Conservation (phyloP, 2,113 vertebrate genomes). For the Hylia prasina region DNA sequence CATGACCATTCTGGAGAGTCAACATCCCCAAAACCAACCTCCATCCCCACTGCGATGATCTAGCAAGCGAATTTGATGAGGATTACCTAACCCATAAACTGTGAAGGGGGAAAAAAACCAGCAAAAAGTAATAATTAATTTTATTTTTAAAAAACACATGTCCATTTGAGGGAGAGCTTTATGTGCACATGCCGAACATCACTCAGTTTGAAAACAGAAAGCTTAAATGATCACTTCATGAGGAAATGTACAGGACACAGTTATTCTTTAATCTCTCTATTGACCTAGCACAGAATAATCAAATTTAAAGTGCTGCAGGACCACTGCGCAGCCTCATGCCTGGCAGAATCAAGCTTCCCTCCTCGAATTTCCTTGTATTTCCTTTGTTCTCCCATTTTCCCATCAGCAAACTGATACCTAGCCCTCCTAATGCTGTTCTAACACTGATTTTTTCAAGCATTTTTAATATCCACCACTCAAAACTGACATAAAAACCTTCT, state of each 20-base stretch:
- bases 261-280: not conserved
- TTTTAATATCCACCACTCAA: not conserved
- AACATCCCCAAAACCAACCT: not conserved
- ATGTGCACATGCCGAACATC: not conserved
- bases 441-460: not conserved
- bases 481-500: not conserved
- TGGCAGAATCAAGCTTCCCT: not conserved
- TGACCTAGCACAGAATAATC: not conserved
- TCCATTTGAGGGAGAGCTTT: not conserved
- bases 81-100: not conserved
- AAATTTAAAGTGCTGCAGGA: not conserved
- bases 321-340: rapidly evolving
- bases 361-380: not conserved
- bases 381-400: not conserved
- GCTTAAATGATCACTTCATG: not conserved
- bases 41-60: rapidly evolving
- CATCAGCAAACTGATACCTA: not conserved
- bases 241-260: not conserved
- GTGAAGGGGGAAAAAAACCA: rapidly evolving
- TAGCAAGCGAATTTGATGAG: not conserved
- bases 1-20: not conserved
- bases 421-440: not conserved
- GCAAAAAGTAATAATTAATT: not conserved
- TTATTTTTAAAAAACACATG: not conserved
- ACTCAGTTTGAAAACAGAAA: not conserved